phyloP scores from a whole-genome alignment of 2,113 vertebrate species.

The Corythoichthys haematopterus region DNA sequence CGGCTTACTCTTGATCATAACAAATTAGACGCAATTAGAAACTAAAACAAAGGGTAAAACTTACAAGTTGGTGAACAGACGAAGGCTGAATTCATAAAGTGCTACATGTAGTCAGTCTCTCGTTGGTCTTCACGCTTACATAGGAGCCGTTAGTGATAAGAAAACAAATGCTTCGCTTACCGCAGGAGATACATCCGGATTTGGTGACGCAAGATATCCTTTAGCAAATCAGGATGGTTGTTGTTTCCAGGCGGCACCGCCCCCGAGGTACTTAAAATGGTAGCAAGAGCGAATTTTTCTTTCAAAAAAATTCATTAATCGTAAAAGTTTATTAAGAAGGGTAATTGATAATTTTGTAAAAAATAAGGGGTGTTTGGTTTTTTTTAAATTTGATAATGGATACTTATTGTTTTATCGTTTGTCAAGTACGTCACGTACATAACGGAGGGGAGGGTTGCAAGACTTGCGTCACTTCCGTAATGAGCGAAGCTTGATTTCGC shows the following conservation, averaged over 20 bases:
- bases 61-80: slow-evolving; percentile 37
- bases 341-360: no score
- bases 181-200: slow-evolving; percentile 52
- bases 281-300: background rate
- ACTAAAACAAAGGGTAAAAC: slow-evolving; percentile 15
- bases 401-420: background rate
- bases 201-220: slow-evolving; percentile 27
- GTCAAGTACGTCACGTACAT: background rate
- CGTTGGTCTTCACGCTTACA: slow-evolving; percentile 9
- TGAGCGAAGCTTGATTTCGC: background rate
- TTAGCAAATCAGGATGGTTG: slow-evolving; percentile 40
- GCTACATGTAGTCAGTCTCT: slow-evolving; percentile 34
- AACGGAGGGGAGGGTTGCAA: background rate
- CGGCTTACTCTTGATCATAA: slow-evolving; percentile 20
- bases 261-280: background rate
- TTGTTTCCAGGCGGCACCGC: slow-evolving; percentile 4
- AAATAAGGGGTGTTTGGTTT: background rate
- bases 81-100: slow-evolving; percentile 14
- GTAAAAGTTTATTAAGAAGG: no score
- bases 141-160: slow-evolving; percentile 47
- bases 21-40: slow-evolving; percentile 2
- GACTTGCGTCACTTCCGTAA: background rate
- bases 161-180: slow-evolving; percentile 57
- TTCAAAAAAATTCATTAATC: background rate
- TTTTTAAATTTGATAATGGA: background rate